Base-by-base conservation (phyloP, 35 echinoderm and acorn worm species). In the Lytechinus pictus region DNA sequence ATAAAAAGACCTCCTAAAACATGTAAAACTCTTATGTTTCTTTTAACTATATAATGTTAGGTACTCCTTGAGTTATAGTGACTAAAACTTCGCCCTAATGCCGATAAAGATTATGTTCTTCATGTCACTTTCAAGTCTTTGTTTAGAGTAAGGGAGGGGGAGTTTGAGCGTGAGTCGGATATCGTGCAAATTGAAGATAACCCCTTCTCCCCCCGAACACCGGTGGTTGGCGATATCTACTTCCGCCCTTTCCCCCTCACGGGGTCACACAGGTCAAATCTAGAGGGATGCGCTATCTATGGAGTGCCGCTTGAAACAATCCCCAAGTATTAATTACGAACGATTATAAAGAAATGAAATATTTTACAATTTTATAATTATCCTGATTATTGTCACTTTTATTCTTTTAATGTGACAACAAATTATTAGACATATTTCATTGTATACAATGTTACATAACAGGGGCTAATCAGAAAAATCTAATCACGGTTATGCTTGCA, bases 121-220 rank as follows among this genome's bases (percentile, higher is more conserved):
- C 66, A 7, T 24, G 6, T 79, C 66, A 79, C n/a, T 79, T 79
- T n/a, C 66, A 24, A 16, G 16, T 24, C 19, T 79, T 79, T 79
- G 66, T 79, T 79, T 79, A 24, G 1, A 79, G 19, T 24, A 24
- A 79, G 66, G 19, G 66, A n/a, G 66, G 5, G 8, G 19, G n/a
- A 90, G 16, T 57, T 54, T 93, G 27, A 28, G 92, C 92, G 66
- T 7, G 66, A 79, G 53, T 93, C 92, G 92, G 92, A 93, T 93
- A 54, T 54, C 53, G 92, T 93, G 92, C 53, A 93, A 93, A 93
- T 93, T 93, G 92, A 93, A 93, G 92, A 93, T 93, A 93, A 93
- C 92, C 92, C 92, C 27, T 57, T 93, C 92, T 54, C 92, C 27
- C 27, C 53, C 92, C 28, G 57, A 57, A 93, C 88, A 90, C 53